These are phyloP conservation scores for Anguilla japonica DNA, from an alignment of 2,113 vertebrate species.

Conservation along the genomic window DNA sequence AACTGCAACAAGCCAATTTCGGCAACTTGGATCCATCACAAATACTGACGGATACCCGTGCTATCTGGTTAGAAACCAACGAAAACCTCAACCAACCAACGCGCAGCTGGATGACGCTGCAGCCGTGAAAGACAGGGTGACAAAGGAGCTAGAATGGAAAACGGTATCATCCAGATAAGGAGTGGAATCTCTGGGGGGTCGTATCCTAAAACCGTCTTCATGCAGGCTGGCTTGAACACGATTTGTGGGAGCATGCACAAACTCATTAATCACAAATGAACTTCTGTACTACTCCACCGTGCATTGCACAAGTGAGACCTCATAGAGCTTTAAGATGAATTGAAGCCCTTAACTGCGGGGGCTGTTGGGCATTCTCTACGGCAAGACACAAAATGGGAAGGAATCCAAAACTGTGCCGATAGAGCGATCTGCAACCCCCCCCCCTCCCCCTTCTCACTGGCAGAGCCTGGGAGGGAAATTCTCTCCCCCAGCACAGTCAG, in stretches of 20 bases:
- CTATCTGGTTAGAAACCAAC: no score
- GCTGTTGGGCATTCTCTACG: neutral
- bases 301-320: neutral
- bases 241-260: neutral
- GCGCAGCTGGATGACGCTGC: no score
- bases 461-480: neutral
- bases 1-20: no score
- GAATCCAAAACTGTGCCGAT: slow-evolving; percentile 8
- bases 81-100: no score
- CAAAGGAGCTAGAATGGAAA: no score
- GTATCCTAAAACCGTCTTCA: neutral
- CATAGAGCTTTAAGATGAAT: neutral
- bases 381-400: neutral
- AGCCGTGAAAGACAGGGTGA: no score
- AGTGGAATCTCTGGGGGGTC: no score
- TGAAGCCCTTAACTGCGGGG: neutral
- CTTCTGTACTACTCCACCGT: neutral
- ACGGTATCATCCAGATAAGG: no score
- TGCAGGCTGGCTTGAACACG: no score
- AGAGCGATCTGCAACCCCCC: neutral
- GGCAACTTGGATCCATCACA: no score
- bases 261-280: no score
- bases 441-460: neutral
- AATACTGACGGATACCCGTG: no score
- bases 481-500: neutral